Evolutionary conservation across 2,797 vertebrate species (phyloP), one percentile per base, ranked within the genome.

Genomic region (Cichlasoma orientale): DNA sequence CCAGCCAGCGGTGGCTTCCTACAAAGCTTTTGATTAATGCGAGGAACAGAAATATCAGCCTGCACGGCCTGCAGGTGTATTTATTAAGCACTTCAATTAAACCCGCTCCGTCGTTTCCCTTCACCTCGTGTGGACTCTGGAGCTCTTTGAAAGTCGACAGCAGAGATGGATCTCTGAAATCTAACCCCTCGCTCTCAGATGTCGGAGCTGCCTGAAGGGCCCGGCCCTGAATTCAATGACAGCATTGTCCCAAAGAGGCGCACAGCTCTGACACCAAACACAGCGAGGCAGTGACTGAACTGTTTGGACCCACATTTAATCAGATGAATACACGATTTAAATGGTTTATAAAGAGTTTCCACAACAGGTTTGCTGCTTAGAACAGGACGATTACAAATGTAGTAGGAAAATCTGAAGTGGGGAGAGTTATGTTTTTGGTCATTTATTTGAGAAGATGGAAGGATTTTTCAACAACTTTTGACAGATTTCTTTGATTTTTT

Each of bases 141-240:
- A 68, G n/a, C 11, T 1, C 25, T 53, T 41, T 38, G 38, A 18
- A 53, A 25, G 38, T 33, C 38, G 31, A 72, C 54, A 81, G 61
- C 21, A 12, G 56, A 72, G 33, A 59, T 41, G 21, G 29, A 12
- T 23, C 21, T 50, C 79, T 74, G 90, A 86, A 89, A 92, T 54
- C 58, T 77, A 85, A 92, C 89, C 86, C 89, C 52, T 3, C 16
- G 9, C 59, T 90, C 89, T 93, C 79, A 56, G 88, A 92, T 94
- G 89, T 90, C 89, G 54, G 56, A 9, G 25, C 72, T 41, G 71
- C 61, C 81, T 14, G 82, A 11, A 54, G 89, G 10, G 8, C 74
- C 72, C n/a, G 12, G 27, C 50, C 44, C 23, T 1, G 1, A 19
- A 47, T 27, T 16, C 56, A 91, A 89, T 66, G 90, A 50, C 68